phyloP scores from a whole-genome alignment of 2,113 vertebrate genomes.

The Odontesthes bonariensis region DNA sequence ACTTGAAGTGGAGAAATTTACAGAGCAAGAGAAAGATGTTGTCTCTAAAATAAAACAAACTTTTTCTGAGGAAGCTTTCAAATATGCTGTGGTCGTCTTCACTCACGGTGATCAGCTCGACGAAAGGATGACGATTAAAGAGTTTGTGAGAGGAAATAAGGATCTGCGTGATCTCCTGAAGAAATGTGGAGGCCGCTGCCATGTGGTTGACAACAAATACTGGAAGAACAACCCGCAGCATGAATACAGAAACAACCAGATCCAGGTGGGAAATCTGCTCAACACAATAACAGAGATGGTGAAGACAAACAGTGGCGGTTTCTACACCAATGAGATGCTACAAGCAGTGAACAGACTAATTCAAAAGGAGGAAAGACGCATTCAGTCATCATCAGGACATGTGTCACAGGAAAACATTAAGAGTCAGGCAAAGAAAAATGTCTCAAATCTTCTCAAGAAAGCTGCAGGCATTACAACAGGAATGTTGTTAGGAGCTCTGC shows the following conservation, averaged over 20 bases:
- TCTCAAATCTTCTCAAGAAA: no score
- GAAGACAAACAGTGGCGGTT: no score
- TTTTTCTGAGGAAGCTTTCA: slow-evolving; percentile 57
- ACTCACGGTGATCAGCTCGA: slow-evolving; percentile 53
- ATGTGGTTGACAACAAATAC: slow-evolving; percentile 65
- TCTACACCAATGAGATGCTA: no score
- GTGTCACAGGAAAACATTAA: no score
- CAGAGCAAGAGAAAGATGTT: slow-evolving; percentile 34
- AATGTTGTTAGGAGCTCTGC: no score
- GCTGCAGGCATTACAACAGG: no score
- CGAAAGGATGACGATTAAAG: slow-evolving; percentile 21
- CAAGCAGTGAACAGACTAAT: no score
- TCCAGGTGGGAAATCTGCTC: slow-evolving; percentile 27
- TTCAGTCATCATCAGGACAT: no score
- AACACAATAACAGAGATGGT: no score
- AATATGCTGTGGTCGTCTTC: slow-evolving; percentile 56
- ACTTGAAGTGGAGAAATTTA: slow-evolving; percentile 48
- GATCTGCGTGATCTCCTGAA: slow-evolving; percentile 39
- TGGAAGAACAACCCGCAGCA: slow-evolving; percentile 32
- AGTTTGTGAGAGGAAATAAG: slow-evolving; percentile 36
- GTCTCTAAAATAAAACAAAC: not conserved
- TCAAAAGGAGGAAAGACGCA: no score
- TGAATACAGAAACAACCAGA: slow-evolving; percentile 41
- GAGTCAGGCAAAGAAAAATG: no score
- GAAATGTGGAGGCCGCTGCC: slow-evolving; percentile 52